Percentiles rank a stretch among this genome's conserved stretches.
Evolutionary conservation across 2,113 vertebrate species (phyloP).

Genomic region (Cinclus cinclus): DNA sequence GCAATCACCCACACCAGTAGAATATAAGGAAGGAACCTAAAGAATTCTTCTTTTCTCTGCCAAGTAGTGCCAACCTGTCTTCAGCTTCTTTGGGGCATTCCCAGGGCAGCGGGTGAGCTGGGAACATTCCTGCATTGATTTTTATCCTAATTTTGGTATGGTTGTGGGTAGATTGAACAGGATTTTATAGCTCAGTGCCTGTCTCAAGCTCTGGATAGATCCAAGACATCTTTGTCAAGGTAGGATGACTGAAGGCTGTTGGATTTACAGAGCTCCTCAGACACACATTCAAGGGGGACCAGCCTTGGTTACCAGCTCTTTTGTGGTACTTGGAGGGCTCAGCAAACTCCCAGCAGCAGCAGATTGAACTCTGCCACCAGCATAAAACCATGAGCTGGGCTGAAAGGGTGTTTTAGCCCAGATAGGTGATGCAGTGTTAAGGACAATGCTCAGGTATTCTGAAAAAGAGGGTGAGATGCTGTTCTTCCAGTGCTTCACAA

Average conservation of each 20-base stretch:
- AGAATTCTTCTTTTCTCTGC: neutral
- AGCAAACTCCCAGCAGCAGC: neutral
- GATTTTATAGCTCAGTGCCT: neutral
- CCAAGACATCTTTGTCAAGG: neutral
- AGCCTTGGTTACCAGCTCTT: neutral
- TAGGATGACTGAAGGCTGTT: neutral
- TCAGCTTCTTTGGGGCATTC: neutral
- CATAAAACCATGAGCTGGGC: neutral
- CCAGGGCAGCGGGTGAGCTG: neutral
- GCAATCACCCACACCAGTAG: neutral
- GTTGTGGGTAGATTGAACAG: neutral
- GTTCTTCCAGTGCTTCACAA: neutral
- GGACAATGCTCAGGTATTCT: neutral
- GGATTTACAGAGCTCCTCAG: neutral
- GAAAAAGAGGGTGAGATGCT: neutral
- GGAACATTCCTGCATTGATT: neutral
- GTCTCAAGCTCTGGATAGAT: neutral
- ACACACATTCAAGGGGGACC: neutral
- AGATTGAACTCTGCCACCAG: neutral
- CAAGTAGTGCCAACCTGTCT: neutral
- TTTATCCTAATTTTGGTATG: neutral
- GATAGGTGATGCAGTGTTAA: neutral
- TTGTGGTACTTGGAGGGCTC: neutral
- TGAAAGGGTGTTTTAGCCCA: neutral
- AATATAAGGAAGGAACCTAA: neutral